Base-by-base conservation (phyloP, 2,888 invertebrate genomes). In the Panorpa germanica region DNA sequence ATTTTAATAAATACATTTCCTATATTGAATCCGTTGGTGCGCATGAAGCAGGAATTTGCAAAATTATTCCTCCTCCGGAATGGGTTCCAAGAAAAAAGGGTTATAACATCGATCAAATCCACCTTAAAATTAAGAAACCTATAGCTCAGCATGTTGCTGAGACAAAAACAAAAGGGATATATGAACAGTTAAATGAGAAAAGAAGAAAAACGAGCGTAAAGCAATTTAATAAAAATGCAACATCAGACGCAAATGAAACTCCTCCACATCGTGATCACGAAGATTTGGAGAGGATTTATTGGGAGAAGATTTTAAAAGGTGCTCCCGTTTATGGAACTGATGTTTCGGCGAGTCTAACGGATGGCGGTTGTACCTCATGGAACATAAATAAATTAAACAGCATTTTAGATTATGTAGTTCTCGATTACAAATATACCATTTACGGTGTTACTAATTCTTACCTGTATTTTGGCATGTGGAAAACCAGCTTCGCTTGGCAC, bases 391-490 rank as follows among this genome's bases (percentile, higher is more conserved):
- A 68, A 29, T 57, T 98, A 2, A 86, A 88, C 2, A 90, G 93
- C 0, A 90, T 96, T 35, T 58, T 98, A 4, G 95, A 98, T 52
- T 78, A 76, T 45, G 90, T 98, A 0, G 85, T 85, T 47, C 73
- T 81, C 34, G 91, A 93, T 48, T 93, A 93, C 49, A 88, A 88
- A 1, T 88, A 91, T 36, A 80, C 82, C 40, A 96, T 98, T 34
- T 86, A 85, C 43, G 93, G 95, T 6, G 98, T 99, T 0, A 98
- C 96, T 52, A 98, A 96, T 0, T 93, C 96, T 0, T 99, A 99
- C 53, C 58, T 99, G 5, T 99, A 99, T 51, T 98, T 96, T 52
- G 98, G 96, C 6, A 99, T 98, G 96, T 99, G 96, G 95, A 98
- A 98, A 53, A 93, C 96, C 0, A 91, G 93, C 0, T 99, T 99